phyloP scores from a whole-genome alignment of 2,113 vertebrate species.

The Phyllostomus hastatus region DNA sequence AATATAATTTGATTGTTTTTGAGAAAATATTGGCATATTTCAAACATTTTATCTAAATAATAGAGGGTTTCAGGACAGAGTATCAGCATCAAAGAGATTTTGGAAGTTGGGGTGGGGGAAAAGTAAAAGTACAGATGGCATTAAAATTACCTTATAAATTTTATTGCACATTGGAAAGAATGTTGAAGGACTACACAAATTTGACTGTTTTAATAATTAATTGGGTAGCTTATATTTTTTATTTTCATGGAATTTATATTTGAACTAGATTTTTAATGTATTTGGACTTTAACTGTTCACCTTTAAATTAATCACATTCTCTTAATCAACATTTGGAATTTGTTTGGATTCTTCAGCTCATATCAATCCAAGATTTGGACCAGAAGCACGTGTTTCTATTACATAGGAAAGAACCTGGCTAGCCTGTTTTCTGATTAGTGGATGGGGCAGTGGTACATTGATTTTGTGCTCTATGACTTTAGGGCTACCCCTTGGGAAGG shows the following conservation, averaged over 20 bases:
- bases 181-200: slow-evolving; percentile 7
- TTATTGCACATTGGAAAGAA: slow-evolving; percentile 52
- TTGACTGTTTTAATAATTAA: slow-evolving; percentile 50
- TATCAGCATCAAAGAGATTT: slow-evolving; percentile 1
- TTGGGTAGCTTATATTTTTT: background rate
- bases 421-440: background rate
- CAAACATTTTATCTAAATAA: background rate
- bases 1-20: slow-evolving; percentile 10
- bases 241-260: background rate
- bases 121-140: slow-evolving; percentile 13
- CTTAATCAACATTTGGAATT: background rate
- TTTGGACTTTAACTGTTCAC: slow-evolving; percentile 32
- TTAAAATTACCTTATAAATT: slow-evolving; percentile 35
- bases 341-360: slow-evolving; percentile 25
- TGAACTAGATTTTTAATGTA: background rate
- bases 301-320: background rate
- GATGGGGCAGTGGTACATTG: background rate
- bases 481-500: background rate
- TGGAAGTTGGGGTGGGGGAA: background rate
- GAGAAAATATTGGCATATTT: background rate
- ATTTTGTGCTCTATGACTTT: background rate
- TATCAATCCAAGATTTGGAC: background rate
- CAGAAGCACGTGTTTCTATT: background rate
- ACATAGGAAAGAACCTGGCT: background rate
- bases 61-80: background rate